Evolutionary conservation across 1,140 invertebrate species (phyloP).

Genomic region (Mizuhopecten yessoensis): DNA sequence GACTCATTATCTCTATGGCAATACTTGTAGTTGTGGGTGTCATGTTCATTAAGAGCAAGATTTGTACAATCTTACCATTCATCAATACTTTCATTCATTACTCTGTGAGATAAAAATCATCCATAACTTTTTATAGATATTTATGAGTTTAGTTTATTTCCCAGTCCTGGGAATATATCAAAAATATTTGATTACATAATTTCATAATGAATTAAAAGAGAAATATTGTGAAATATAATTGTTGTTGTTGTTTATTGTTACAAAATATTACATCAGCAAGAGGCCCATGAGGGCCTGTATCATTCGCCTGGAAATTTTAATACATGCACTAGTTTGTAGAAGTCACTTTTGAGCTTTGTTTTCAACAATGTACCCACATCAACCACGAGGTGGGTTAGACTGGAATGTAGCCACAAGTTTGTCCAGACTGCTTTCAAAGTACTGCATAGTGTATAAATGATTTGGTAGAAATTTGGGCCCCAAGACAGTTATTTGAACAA

Average conservation of each 20-base stretch:
- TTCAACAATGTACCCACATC: too few relatives aligned
- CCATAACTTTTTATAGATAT: conserved; percentile 36
- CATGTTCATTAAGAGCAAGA: neutral
- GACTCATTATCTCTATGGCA: conserved; percentile 11
- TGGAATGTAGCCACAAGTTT: too few relatives aligned
- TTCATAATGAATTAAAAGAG: conserved; percentile 40
- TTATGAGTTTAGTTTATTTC: conserved; percentile 39
- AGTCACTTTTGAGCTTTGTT: too few relatives aligned
- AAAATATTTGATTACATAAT: conserved; percentile 39
- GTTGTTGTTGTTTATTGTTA: neutral
- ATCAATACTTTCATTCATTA: neutral
- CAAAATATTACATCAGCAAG: neutral
- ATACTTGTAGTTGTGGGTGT: conserved; percentile 36
- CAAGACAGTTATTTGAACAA: too few relatives aligned
- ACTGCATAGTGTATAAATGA: too few relatives aligned
- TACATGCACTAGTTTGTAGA: too few relatives aligned
- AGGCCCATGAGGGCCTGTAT: neutral
- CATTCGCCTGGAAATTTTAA: neutral
- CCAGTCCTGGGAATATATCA: conserved; percentile 16
- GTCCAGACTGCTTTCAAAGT: too few relatives aligned
- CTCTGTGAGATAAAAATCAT: conserved; percentile 19
- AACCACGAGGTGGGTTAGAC: too few relatives aligned
- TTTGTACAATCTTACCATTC: conserved; percentile 28
- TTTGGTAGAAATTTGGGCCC: too few relatives aligned
- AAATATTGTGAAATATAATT: neutral